Evolutionary conservation across 1,140 invertebrate species (phyloP).

Genomic region (Frieseomelitta varia): DNA sequence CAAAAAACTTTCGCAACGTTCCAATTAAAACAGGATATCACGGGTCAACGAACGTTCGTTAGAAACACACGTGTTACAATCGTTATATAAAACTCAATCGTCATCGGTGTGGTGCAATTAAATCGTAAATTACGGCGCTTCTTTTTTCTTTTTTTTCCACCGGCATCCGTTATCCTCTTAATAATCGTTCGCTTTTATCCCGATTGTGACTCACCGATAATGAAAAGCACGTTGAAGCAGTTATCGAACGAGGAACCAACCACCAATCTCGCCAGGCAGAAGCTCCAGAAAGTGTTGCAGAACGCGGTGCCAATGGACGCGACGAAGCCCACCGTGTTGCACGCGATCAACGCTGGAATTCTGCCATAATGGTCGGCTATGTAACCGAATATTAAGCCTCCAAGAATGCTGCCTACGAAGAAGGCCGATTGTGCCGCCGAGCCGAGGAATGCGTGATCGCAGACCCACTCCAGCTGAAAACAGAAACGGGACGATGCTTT

Average conservation of each 20-base stretch:
- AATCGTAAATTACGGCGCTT: neutral
- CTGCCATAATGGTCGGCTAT: constrained; percentile 83
- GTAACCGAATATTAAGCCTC: constrained; percentile 82
- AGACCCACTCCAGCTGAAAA: constrained; percentile 90
- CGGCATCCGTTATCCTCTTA: neutral
- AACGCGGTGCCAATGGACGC: constrained; percentile 91
- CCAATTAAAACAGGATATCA: neutral
- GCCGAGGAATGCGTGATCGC: constrained; percentile 88
- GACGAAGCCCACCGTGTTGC: constrained; percentile 89
- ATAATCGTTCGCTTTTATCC: neutral
- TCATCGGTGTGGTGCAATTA: neutral
- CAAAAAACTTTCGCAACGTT: neutral
- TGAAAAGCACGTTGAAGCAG: constrained; percentile 96
- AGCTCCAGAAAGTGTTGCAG: constrained; percentile 88
- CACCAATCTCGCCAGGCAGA: constrained; percentile 89
- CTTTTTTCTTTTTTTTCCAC: neutral
- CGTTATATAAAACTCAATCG: neutral
- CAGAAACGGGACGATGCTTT: neutral
- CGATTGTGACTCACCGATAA: constrained; percentile 86
- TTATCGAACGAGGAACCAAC: constrained; percentile 94
- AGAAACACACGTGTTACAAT: neutral
- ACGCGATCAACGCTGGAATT: constrained; percentile 83
- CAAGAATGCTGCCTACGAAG: constrained; percentile 81
- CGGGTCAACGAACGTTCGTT: neutral
- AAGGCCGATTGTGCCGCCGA: constrained; percentile 89